Conservation (phyloP, 2,888 invertebrate genomes). For the Dinocampus coccinellae region DNA sequence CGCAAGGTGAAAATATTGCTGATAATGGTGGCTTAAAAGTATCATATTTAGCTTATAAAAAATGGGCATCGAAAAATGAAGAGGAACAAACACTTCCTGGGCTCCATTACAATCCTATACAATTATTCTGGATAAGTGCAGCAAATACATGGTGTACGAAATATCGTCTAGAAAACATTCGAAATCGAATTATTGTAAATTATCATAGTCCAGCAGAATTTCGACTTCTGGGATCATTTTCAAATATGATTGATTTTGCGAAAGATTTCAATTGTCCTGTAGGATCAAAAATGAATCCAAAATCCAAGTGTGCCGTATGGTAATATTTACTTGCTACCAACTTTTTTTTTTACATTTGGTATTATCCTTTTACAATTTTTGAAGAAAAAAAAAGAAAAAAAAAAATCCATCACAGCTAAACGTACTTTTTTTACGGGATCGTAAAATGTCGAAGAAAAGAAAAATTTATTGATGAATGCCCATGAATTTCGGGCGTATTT, state of each 20-base stretch:
- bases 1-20: slow-evolving; percentile 95
- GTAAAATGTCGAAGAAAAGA: too few species aligned
- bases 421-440: too few species aligned
- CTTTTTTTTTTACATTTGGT: neutral
- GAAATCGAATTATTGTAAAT: slow-evolving; percentile 84
- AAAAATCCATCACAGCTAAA: too few species aligned
- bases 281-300: slow-evolving; percentile 75
- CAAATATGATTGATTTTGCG: slow-evolving; percentile 74
- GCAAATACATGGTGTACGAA: slow-evolving; percentile 76
- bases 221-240: slow-evolving; percentile 74
- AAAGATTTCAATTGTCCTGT: slow-evolving; percentile 74
- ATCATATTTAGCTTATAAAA: slow-evolving; percentile 85
- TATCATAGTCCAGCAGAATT: slow-evolving; percentile 79
- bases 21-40: slow-evolving; percentile 95
- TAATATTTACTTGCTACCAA: slow-evolving; percentile 55
- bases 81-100: slow-evolving; percentile 80
- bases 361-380: too few species aligned
- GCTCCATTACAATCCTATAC: slow-evolving; percentile 77
- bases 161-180: slow-evolving; percentile 77
- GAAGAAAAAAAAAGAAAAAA: too few species aligned
- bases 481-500: too few species aligned
- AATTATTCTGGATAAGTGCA: slow-evolving; percentile 75
- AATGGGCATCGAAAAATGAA: slow-evolving; percentile 75
- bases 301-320: slow-evolving; percentile 75
- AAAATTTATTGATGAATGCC: too few species aligned